Evolutionary conservation across 2,113 vertebrate genomes (phyloP).

Genomic region (Vireo altiloquus): DNA sequence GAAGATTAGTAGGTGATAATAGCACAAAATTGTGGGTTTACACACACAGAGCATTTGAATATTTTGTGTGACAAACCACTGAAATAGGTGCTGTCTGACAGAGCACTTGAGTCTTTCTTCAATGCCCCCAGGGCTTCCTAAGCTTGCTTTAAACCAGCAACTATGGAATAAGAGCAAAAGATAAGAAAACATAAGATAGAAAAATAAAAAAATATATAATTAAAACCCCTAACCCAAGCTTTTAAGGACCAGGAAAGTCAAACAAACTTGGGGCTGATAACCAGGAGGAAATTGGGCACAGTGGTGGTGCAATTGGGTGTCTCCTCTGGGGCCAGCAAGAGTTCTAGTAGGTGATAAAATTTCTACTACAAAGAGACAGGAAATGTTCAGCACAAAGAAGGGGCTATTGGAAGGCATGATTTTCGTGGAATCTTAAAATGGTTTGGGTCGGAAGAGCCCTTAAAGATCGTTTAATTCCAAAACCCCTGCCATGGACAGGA

Average conservation of each 20-base stretch:
- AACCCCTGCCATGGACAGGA: not conserved
- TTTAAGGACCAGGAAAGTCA: not conserved
- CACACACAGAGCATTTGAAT: not conserved
- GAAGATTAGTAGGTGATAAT: not conserved
- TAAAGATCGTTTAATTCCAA: not conserved
- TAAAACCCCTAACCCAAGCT: not conserved
- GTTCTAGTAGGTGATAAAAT: not conserved
- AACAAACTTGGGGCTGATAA: not conserved
- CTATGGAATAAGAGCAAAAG: not conserved
- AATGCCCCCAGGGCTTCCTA: not conserved
- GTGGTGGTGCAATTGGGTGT: rapidly evolving
- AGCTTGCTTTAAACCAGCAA: not conserved
- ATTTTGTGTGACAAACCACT: not conserved
- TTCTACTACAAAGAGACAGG: not conserved
- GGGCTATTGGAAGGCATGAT: not conserved
- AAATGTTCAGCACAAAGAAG: not conserved
- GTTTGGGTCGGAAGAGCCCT: not conserved
- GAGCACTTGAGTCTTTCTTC: not conserved
- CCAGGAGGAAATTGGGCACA: not conserved
- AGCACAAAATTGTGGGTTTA: not conserved
- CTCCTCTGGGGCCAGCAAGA: not conserved
- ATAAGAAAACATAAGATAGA: not conserved
- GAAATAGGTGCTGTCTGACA: not conserved
- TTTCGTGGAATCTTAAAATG: not conserved
- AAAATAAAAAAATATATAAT: not conserved